These are phyloP conservation scores for Lepus townsendii DNA, from an alignment of 2,797 vertebrate species.

Conservation along the genomic window DNA sequence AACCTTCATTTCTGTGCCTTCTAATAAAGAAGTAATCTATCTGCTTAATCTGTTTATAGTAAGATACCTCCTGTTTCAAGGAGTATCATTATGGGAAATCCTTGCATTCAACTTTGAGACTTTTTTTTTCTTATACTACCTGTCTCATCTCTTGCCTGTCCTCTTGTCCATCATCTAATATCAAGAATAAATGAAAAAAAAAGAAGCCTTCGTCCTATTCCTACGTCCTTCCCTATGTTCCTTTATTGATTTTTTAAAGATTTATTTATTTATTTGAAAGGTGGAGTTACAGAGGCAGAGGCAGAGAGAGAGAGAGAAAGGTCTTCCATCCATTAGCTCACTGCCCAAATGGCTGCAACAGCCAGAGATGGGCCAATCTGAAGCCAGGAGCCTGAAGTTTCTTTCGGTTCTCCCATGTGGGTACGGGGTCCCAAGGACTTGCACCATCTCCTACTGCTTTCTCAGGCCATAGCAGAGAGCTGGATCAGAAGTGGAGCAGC, in stretches of 20 bases:
- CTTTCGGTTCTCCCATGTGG: no score
- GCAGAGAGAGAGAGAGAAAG: no score
- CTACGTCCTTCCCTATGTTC: neutral
- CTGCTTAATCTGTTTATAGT: slow-evolving; percentile 22
- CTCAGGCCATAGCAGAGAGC: no score
- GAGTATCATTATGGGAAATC: neutral
- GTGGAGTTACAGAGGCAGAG: no score
- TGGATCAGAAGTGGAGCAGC: no score
- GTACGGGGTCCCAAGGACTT: no score
- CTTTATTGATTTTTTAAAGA: neutral
- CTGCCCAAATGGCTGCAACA: no score
- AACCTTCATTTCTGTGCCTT: slow-evolving; percentile 77
- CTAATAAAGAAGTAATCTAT: slow-evolving; percentile 77
- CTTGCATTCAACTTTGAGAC: neutral
- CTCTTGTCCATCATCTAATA: neutral
- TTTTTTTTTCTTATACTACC: neutral
- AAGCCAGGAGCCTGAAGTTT: no score
- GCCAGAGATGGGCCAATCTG: no score
- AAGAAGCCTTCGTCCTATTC: neutral
- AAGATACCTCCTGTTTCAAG: slow-evolving; percentile 44
- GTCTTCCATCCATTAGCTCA: no score
- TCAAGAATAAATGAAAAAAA: neutral
- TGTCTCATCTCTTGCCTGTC: neutral
- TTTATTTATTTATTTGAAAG: no score
- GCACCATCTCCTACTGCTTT: no score